Evolutionary conservation across 2,888 invertebrate species (phyloP), one percentile per base, ranked within the genome.

Genomic region (Schrankia costaestrigalis): DNA sequence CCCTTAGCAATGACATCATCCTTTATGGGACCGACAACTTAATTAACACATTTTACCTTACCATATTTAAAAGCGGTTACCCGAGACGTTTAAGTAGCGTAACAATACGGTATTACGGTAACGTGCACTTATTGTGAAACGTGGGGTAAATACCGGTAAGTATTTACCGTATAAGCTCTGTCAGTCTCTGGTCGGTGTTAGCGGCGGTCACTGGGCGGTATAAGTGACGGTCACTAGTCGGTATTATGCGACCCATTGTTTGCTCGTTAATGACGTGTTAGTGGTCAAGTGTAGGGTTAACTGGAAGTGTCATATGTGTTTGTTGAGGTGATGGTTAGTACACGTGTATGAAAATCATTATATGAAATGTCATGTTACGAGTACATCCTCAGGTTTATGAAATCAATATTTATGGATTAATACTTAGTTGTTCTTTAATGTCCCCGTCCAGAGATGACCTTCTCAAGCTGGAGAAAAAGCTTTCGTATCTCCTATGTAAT

Each of bases 191-290:
- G n/a, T n/a, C n/a, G n/a, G n/a, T n/a, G n/a, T n/a, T n/a, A n/a
- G n/a, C n/a, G n/a, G n/a, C n/a, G n/a, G n/a, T n/a, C n/a, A n/a
- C n/a, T n/a, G n/a, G n/a, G n/a, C n/a, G n/a, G n/a, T n/a, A n/a
- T n/a, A n/a, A n/a, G n/a, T n/a, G 31, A 37, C 11, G 41, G 47
- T 26, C 43, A 43, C 41, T 30, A 10, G 36, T 31, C 39, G 35
- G 53, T 35, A 29, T n/a, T 45, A 45, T 45, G 40, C 23, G 14
- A 21, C 29, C 45, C 51, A 56, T 60, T 66, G 58, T 68, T 63
- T 62, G 44, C 57, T 61, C 57, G 51, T 63, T 70, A 55, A 55
- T 49, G 51, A 53, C 39, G 41, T 48, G 41, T 40, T 46, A 40
- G 40, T 31, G 25, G 22, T 18, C 13, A 35, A 39, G 46, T 3